phyloP scores from a whole-genome alignment of 2,888 invertebrate genomes.

The Tuta absoluta region DNA sequence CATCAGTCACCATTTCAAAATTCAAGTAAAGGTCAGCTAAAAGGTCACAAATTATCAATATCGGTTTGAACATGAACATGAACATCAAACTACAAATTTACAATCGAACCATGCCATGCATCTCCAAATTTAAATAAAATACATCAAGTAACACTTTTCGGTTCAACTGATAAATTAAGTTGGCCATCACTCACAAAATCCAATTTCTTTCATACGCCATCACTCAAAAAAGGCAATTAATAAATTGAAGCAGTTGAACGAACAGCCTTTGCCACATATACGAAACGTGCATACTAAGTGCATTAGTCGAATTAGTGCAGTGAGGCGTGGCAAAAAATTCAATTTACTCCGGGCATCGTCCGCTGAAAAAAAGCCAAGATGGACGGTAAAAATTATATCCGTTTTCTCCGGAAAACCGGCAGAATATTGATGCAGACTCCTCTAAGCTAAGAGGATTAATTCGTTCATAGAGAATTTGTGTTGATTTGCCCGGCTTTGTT shows the following conservation, averaged over 20 bases:
- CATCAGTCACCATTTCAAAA: no score
- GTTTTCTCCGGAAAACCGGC: conserved; percentile 61
- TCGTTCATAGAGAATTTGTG: conserved; percentile 58
- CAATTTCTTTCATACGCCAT: neutral
- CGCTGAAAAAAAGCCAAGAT: conserved; percentile 61
- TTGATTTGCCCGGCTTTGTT: conserved; percentile 40
- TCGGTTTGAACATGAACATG: no score
- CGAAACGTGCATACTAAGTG: conserved; percentile 64
- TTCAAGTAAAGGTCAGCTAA: no score
- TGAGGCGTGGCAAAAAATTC: conserved; percentile 76
- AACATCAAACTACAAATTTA: no score
- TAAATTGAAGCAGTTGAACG: conserved; percentile 2
- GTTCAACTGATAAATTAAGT: neutral
- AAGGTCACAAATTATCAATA: no score
- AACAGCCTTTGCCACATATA: conserved; percentile 10
- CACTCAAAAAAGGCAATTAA: neutral
- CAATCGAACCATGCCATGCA: no score
- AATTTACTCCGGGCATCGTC: conserved; percentile 70
- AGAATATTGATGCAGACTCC: conserved; percentile 61
- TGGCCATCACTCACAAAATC: neutral
- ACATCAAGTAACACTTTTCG: no score
- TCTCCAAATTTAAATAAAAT: no score
- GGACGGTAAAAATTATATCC: conserved; percentile 72
- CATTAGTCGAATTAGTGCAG: conserved; percentile 77
- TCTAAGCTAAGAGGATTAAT: conserved; percentile 68